These are phyloP conservation scores for Paralinhomoeus sp. DNA, from an alignment of 2,888 invertebrate genomes.

Conservation along the genomic window DNA sequence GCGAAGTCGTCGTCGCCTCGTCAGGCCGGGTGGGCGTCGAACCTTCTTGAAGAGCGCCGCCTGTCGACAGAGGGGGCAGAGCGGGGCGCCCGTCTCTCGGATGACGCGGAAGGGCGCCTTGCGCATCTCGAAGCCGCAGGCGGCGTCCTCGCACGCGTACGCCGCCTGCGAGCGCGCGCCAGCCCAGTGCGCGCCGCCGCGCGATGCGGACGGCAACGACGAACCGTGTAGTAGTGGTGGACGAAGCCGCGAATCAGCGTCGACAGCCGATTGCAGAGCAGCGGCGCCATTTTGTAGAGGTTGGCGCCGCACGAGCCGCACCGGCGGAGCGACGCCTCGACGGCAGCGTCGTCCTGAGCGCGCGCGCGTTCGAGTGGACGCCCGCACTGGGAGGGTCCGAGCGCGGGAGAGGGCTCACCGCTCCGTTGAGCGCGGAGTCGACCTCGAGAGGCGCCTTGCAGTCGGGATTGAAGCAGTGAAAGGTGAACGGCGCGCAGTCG, in stretches of 20 bases:
- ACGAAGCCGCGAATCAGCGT: constrained; percentile 44
- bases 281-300: constrained; percentile 43
- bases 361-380: too few relatives aligned
- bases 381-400: neutral
- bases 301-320: constrained; percentile 40
- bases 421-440: constrained; percentile 37
- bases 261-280: constrained; percentile 49
- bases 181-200: too few relatives aligned
- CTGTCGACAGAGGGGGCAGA: constrained; percentile 20
- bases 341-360: neutral
- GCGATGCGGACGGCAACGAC: too few relatives aligned
- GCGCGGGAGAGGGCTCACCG: neutral
- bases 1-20: neutral
- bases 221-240: constrained; percentile 46
- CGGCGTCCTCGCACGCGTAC: constrained; percentile 26
- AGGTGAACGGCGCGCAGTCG: neutral
- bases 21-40: constrained; percentile 1
- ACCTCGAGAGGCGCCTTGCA: constrained; percentile 2
- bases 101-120: constrained; percentile 20
- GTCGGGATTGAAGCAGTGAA: constrained; percentile 1
- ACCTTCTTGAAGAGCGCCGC: neutral
- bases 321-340: constrained; percentile 30
- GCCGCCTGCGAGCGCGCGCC: constrained; percentile 26
- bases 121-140: constrained; percentile 19
- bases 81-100: constrained; percentile 16